Evolutionary conservation across 2,797 vertebrate species (phyloP).

Genomic region (Danio kyathit): DNA sequence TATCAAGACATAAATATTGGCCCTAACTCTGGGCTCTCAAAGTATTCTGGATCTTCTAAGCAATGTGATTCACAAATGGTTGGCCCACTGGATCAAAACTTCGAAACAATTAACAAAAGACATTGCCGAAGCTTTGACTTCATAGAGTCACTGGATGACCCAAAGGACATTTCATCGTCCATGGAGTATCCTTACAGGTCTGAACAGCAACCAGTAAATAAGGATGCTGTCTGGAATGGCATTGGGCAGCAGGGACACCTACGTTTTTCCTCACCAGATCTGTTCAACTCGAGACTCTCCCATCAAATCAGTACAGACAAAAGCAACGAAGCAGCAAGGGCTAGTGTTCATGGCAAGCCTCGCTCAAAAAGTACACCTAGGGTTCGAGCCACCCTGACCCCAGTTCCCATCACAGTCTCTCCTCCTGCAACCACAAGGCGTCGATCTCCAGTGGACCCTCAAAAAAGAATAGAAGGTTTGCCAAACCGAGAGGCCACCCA

Average conservation of each 20-base stretch:
- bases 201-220: slow-evolving; percentile 75
- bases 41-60: slow-evolving; percentile 76
- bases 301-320: slow-evolving; percentile 72
- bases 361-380: slow-evolving; percentile 91
- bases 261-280: slow-evolving; percentile 82
- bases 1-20: slow-evolving; percentile 90
- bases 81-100: slow-evolving; percentile 79
- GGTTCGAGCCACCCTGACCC: slow-evolving; percentile 83
- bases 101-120: slow-evolving; percentile 92
- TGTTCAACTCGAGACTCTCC: slow-evolving; percentile 77
- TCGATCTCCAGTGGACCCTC: slow-evolving; percentile 74
- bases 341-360: slow-evolving; percentile 83
- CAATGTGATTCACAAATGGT: slow-evolving; percentile 90
- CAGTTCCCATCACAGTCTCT: slow-evolving; percentile 84
- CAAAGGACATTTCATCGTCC: slow-evolving; percentile 73
- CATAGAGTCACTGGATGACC: slow-evolving; percentile 92
- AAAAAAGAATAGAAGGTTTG: slow-evolving; percentile 76
- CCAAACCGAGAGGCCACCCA: slow-evolving; percentile 77
- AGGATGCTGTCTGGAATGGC: slow-evolving; percentile 79
- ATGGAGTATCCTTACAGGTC: slow-evolving; percentile 80
- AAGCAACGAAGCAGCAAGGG: slow-evolving; percentile 74
- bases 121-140: slow-evolving; percentile 98
- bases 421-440: slow-evolving; percentile 78
- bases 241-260: slow-evolving; percentile 78
- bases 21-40: slow-evolving; percentile 73